phyloP scores from a whole-genome alignment of 2,888 invertebrate species.

The Yponomeuta cagnagella region DNA sequence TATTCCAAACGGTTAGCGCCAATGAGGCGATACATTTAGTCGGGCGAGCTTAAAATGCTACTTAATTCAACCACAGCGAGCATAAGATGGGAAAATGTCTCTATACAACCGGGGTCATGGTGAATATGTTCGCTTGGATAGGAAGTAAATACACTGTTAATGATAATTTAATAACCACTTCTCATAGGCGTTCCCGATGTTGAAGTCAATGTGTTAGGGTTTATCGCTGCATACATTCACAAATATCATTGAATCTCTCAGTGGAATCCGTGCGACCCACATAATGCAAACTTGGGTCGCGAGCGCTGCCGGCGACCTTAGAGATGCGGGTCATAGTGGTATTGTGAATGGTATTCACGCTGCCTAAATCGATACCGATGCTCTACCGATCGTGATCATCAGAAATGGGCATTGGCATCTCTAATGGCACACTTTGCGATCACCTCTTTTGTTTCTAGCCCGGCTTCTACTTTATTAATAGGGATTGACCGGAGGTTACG shows the following conservation, averaged over 20 bases:
- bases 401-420: conserved; percentile 14
- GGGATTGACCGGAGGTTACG: neutral
- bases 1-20: conserved; percentile 14
- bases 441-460: neutral
- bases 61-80: neutral
- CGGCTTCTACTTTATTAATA: neutral
- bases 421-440: conserved; percentile 8
- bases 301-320: conserved; percentile 9
- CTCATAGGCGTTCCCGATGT: conserved; percentile 6
- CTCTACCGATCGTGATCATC: conserved; percentile 10
- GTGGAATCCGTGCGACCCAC: conserved; percentile 28
- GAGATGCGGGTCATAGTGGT: conserved; percentile 48
- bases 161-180: neutral
- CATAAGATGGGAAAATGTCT: neutral
- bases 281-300: conserved; percentile 21
- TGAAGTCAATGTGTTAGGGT: neutral
- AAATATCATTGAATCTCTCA: neutral
- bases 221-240: neutral
- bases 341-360: conserved; percentile 44
- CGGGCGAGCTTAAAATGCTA: neutral
- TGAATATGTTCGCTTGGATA: neutral
- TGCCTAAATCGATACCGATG: conserved; percentile 30
- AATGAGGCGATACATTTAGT: conserved; percentile 3
- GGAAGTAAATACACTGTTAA: neutral
- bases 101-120: neutral